Base-by-base conservation (phyloP, 2,113 vertebrate species). In the Athene cunicularia region DNA sequence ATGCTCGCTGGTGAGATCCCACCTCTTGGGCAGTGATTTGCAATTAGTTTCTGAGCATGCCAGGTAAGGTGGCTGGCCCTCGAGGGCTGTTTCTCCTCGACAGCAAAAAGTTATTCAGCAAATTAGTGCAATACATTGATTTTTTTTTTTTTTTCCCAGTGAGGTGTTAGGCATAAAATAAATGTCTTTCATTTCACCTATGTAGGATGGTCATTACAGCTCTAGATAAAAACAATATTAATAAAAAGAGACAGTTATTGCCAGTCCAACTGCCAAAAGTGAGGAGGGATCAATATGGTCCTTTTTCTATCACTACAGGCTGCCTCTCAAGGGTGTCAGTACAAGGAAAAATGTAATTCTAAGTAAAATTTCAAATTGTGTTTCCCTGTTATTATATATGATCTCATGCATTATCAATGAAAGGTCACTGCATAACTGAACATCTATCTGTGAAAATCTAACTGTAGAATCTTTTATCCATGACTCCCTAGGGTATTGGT, bases 101-200 rank as follows among this genome's bases (percentile, higher is more conserved):
- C 70, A 96, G 67, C 58, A 84, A 80, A 87, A 97, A 95, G 84
- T 97, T 96, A 97, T 92, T 96, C 84, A 92, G 93, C 45, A 93
- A 98, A 97, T 97, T 93, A 96, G 81, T 89, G 55, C 88, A 76
- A 91, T 93, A 70, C 59, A 96, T 89, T 37, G 93, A 86, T 95
- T 97, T 93, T 91, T 90, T 45, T 90, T 87, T 76, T 81, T 32
- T 23, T 76, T 81, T 32, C 23, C 79, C 64, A 85, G 56, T 91
- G 77, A 81, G 32, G 23, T 96, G 93, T 92, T 86, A 93, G 63
- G 80, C 14, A 39, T 50, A 70, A 94, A 98, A 95, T 50, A 95
- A 97, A 98, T 92, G 92, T 84, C 77, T 98, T 98, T 98, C 86
- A 97, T 98, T 98, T 98, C 95, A 88, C 88, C 92, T 96, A 12